Evolutionary conservation across 2,888 invertebrate genomes (phyloP), one percentile per base, ranked within the genome.

Genomic region (Punctoribates punctum): DNA sequence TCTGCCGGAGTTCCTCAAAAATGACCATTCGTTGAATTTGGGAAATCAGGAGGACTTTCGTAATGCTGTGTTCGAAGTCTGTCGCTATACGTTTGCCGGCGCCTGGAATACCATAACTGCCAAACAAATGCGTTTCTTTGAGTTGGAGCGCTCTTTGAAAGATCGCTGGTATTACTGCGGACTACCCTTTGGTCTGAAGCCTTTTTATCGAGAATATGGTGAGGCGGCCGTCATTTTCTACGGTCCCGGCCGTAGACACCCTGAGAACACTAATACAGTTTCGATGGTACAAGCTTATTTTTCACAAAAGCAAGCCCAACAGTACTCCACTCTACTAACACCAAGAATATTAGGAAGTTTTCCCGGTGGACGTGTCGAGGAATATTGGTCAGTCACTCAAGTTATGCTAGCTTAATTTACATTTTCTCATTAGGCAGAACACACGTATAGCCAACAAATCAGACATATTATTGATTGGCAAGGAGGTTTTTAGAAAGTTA

Each of bases 11-110:
- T 17, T 65, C 9, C 34, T 27, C 5, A 65, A 65, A 9, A 65
- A 34, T 4, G n/a, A 3, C 8, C 57, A 6, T 1, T 65, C 65
- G 6, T 6, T n/a, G 6, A 65, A 65, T 65, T 65, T 65, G n/a
- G 65, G 65, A 34, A 20, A 65, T 34, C 65, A 25, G n/a, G 65
- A 65, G 17, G 65, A 65, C 4, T 65, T 65, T 65, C 29, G 65
- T 1, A 34, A 17, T 34, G 9, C 25, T 9, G 34, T 65, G 15
- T 65, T 65, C 20, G 65, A 65, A 11, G 27, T 65, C 25, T 65
- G 65, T 65, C 65, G 65, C n/a, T 34, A 65, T 34, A 65, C 65
- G 1, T 65, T 65, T 23, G 15, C 65, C 38, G 65, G 65, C 34
- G 65, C 65, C 65, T 65, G 65, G 65, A 65, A 65, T 65, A 3